Evolutionary conservation across 2,113 vertebrate genomes (phyloP).

Genomic region (Indicator maculatus): DNA sequence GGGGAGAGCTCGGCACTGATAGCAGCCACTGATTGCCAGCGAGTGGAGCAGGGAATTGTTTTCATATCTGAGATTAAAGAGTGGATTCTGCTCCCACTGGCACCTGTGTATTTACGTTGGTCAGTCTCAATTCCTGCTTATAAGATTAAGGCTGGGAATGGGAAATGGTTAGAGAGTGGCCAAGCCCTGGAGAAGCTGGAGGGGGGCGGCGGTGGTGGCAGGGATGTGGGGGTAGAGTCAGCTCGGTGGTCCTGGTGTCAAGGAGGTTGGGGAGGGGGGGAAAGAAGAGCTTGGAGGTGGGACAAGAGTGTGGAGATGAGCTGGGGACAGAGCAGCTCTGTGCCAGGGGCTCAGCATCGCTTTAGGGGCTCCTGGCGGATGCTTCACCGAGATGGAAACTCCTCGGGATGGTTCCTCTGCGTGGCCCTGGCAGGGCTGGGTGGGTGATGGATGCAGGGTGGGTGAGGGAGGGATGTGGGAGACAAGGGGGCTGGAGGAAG

Average conservation of each 20-base stretch:
- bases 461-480: accelerated
- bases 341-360: background rate
- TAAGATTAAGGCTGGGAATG: constrained; percentile 66
- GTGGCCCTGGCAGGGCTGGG: accelerated
- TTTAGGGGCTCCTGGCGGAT: background rate
- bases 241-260: background rate
- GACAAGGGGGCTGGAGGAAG: background rate
- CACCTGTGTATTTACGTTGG: constrained; percentile 66
- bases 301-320: background rate
- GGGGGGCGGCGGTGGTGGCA: background rate
- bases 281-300: background rate
- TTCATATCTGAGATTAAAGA: constrained; percentile 68
- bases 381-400: accelerated
- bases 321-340: too few relatives aligned
- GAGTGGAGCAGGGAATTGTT: constrained; percentile 67
- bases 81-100: constrained; percentile 57
- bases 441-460: background rate
- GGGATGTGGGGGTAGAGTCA: background rate
- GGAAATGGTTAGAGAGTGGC: constrained; percentile 31
- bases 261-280: background rate
- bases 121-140: constrained; percentile 62
- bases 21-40: constrained; percentile 66
- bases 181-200: background rate
- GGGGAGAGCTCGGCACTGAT: constrained; percentile 56
- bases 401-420: background rate